phyloP scores from a whole-genome alignment of 92 coral and sea anemone genomes.

The Pocillopora grandis region DNA sequence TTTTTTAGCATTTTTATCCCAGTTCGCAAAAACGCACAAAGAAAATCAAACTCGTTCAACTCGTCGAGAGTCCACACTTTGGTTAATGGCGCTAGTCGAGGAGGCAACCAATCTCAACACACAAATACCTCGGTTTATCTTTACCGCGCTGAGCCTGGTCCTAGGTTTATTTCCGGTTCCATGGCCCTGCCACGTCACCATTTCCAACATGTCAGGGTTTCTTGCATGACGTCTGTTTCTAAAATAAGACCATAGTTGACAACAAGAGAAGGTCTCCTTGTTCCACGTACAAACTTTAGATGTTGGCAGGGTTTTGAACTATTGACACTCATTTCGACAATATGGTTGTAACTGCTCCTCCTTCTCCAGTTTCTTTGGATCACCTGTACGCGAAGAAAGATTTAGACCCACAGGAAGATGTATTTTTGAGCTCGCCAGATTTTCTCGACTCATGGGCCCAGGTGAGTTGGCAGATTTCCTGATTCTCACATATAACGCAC shows the following conservation, averaged over 20 bases:
- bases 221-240: slow-evolving; percentile 61
- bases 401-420: slow-evolving; percentile 13
- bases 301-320: slow-evolving; percentile 40
- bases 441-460: slow-evolving; percentile 37
- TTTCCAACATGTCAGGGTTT: slow-evolving; percentile 61
- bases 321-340: slow-evolving; percentile 31
- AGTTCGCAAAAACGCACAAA: too few relatives aligned
- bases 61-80: too few relatives aligned
- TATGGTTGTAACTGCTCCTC: slow-evolving; percentile 69
- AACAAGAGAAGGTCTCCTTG: slow-evolving; percentile 37
- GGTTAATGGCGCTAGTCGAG: too few relatives aligned
- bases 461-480: slow-evolving; percentile 4
- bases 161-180: neutral
- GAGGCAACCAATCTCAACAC: too few relatives aligned
- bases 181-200: slow-evolving; percentile 86
- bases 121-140: neutral
- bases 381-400: slow-evolving; percentile 80
- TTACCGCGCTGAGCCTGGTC: neutral
- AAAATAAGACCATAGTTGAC: slow-evolving; percentile 52
- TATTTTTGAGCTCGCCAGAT: slow-evolving; percentile 24
- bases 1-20: too few relatives aligned
- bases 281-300: slow-evolving; percentile 70
- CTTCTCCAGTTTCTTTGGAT: slow-evolving; percentile 74
- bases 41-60: too few relatives aligned
- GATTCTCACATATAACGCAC: neutral